A percentile compares a stretch with the other conserved stretches of the same genome.
These are phyloP conservation scores for Hedya salicella DNA, from an alignment of 2,888 invertebrate species.

Conservation along the genomic window DNA sequence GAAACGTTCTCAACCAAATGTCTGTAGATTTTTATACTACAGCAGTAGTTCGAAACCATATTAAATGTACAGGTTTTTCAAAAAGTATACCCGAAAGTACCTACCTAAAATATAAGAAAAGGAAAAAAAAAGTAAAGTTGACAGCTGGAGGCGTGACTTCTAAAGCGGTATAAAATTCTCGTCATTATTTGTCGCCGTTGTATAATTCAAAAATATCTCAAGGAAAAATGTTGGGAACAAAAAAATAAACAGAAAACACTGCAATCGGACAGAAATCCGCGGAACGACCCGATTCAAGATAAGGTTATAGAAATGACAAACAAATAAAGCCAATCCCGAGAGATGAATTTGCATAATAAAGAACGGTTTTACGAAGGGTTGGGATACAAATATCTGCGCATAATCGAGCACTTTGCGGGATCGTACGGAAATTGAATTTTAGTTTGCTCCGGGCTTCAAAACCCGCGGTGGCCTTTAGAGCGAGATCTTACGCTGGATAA, in stretches of 20 bases:
- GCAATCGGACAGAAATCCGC: constrained; percentile 16
- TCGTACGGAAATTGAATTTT: constrained; percentile 62
- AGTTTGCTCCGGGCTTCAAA: constrained; percentile 50
- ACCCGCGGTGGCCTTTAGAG: constrained; percentile 23
- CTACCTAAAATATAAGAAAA: no score
- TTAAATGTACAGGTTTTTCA: no score
- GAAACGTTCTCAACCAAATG: no score
- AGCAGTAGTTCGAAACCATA: no score
- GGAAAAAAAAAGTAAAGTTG: no score
- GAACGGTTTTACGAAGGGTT: constrained; percentile 61
- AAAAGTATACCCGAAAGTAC: no score
- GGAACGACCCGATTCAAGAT: constrained; percentile 30
- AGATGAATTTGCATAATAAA: constrained; percentile 72
- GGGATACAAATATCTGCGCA: constrained; percentile 68
- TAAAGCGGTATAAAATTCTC: neutral
- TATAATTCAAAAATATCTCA: neutral
- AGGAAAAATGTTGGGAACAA: neutral
- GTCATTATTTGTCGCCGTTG: neutral
- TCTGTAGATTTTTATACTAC: no score
- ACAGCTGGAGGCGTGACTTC: no score
- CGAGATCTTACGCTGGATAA: constrained; percentile 24
- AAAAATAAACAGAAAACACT: constrained; percentile 5
- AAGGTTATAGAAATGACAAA: constrained; percentile 45
- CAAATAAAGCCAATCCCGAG: constrained; percentile 62
- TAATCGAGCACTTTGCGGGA: constrained; percentile 65